Evolutionary conservation across 2,797 vertebrate species (phyloP).

Genomic region (Echiichthys vipera): DNA sequence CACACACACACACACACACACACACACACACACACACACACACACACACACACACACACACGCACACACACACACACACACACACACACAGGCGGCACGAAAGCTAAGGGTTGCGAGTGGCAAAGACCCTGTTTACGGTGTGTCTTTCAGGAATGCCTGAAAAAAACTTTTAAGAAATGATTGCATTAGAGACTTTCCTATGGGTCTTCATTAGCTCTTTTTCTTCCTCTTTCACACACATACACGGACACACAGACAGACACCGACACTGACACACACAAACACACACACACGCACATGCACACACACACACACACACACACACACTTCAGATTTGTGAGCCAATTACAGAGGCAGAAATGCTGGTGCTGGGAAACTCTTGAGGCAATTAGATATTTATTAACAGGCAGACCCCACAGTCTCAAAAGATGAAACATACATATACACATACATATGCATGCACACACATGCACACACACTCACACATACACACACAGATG

Average conservation of each 20-base stretch:
- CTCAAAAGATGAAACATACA: constrained; percentile 36
- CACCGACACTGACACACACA: too few species aligned
- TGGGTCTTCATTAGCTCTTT: constrained; percentile 59
- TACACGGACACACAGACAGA: too few species aligned
- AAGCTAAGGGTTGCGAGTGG: constrained; percentile 32
- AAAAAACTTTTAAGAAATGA: constrained; percentile 61
- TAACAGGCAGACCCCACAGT: constrained; percentile 29
- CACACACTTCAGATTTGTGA: constrained; percentile 21
- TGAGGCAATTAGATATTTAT: constrained; percentile 62
- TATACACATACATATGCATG: neutral
- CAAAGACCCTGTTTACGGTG: constrained; percentile 40
- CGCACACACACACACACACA: neutral
- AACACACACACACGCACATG: constrained; percentile 11
- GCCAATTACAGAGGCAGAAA: constrained; percentile 65
- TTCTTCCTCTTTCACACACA: constrained; percentile 11
- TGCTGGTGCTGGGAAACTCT: constrained; percentile 37
- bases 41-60: too few species aligned
- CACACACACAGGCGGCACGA: neutral
- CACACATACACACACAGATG: neutral
- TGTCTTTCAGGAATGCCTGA: constrained; percentile 45
- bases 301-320: constrained; percentile 19
- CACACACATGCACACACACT: neutral
- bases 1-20: too few species aligned
- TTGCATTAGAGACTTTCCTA: constrained; percentile 67
- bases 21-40: neutral